Evolutionary conservation across 2,888 invertebrate species (phyloP).

Genomic region (Steinernema hermaphroditum): DNA sequence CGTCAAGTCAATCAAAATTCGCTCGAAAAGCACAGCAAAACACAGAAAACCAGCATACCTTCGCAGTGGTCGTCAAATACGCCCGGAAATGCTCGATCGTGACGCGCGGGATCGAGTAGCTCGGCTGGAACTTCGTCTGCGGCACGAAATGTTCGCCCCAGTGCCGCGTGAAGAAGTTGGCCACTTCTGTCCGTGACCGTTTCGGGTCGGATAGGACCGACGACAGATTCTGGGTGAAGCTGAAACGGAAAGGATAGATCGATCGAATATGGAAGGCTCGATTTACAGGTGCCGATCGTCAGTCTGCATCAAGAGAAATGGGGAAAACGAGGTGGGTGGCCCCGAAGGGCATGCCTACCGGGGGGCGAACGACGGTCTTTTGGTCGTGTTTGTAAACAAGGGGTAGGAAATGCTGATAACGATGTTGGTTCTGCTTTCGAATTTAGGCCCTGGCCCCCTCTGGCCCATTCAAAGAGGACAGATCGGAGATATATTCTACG

Average conservation of each 20-base stretch:
- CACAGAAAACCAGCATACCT: slow-evolving; percentile 38
- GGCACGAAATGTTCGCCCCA: slow-evolving; percentile 96
- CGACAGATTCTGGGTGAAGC: slow-evolving; percentile 63
- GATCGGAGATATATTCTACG: no score
- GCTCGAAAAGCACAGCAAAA: not conserved
- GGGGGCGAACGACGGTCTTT: no score
- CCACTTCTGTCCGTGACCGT: slow-evolving; percentile 78
- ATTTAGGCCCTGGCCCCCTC: no score
- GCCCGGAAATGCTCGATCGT: slow-evolving; percentile 79
- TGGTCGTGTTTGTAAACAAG: no score
- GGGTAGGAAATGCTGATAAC: no score
- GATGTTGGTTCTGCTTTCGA: no score
- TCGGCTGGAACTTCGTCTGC: slow-evolving; percentile 74
- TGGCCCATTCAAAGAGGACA: no score
- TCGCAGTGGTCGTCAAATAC: slow-evolving; percentile 73
- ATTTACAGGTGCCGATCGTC: not conserved
- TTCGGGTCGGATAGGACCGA: slow-evolving; percentile 67
- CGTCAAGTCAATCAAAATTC: no score
- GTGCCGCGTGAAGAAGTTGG: slow-evolving; percentile 89
- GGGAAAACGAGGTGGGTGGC: not conserved
- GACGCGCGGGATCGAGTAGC: slow-evolving; percentile 70
- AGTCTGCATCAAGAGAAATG: not conserved
- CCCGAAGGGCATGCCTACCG: no score
- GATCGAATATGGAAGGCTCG: not conserved
- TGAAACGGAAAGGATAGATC: slow-evolving; percentile 43